Evolutionary conservation across 2,888 invertebrate genomes (phyloP).

Genomic region (Hypsopygia costalis): DNA sequence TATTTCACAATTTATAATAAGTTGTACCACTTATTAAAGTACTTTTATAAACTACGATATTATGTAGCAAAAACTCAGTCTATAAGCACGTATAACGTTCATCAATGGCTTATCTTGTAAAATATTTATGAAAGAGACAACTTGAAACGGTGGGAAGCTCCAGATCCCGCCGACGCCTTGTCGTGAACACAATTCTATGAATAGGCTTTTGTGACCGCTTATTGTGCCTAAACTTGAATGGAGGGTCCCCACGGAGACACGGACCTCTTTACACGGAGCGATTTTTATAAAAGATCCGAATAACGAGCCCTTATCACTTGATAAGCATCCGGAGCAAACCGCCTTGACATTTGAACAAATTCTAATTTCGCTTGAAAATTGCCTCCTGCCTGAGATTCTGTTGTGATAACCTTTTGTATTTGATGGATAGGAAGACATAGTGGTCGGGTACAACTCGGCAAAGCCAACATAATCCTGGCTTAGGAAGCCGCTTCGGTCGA

Average conservation of each 20-base stretch:
- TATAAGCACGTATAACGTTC: background rate
- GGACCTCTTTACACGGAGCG: slow-evolving; percentile 33
- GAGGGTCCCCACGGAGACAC: slow-evolving; percentile 25
- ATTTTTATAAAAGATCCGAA: slow-evolving; percentile 31
- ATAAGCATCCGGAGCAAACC: slow-evolving; percentile 15
- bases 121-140: slow-evolving; percentile 24
- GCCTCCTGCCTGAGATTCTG: slow-evolving; percentile 10
- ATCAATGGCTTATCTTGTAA: slow-evolving; percentile 18
- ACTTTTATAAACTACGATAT: too few relatives aligned
- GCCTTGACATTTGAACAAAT: slow-evolving; percentile 22
- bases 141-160: slow-evolving; percentile 17
- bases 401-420: slow-evolving; percentile 28
- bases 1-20: too few relatives aligned
- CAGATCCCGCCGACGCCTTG: slow-evolving; percentile 20
- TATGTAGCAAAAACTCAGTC: too few relatives aligned
- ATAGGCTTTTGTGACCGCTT: slow-evolving; percentile 42
- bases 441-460: slow-evolving; percentile 28
- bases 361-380: slow-evolving; percentile 16
- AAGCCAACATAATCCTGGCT: slow-evolving; percentile 48
- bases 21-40: too few relatives aligned
- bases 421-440: slow-evolving; percentile 25
- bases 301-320: slow-evolving; percentile 12
- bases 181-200: slow-evolving; percentile 41
- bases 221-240: slow-evolving; percentile 42
- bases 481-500: slow-evolving; percentile 40